Base-by-base conservation (phyloP, 2,113 vertebrate genomes). In the Osmerus eperlanus region DNA sequence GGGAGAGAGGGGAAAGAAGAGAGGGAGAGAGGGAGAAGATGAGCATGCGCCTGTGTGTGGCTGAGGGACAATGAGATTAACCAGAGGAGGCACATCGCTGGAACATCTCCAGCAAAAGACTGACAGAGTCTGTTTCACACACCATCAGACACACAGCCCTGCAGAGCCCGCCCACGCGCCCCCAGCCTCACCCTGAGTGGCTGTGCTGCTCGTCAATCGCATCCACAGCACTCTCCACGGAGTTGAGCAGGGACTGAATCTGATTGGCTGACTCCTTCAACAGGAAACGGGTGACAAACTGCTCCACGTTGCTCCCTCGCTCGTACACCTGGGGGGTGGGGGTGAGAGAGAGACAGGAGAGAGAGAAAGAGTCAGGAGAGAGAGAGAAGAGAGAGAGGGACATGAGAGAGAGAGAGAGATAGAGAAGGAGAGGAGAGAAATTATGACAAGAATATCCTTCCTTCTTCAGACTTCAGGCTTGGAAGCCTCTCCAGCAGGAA, bases 221-320 rank as follows among this genome's bases (percentile, higher is more conserved):
- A 11, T 98, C 97, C 82, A 98, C 96, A 0, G 97, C 97, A 0
- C 97, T 98, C 86, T 99, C 97, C 88, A 98, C 97, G 0, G 97
- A 99, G 89, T 89, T 97, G 72, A 99, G 93, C 76, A 99, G 93
- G 0, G 97, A 98, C 91, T 98, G 96, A 76, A 97, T 96, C 91
- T 99, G 97, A 92, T 90, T 98, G 25, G 97, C 95, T 0, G 96
- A 97, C 87, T 98, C 96, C 90, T 98, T 98, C 90, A 98, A 90
- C 75, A 98, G 92, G 88, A 98, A 99, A 54, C 96, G 96, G 0
- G 97, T 97, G 84, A 98, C 97, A 54, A 99, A 99, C 89, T 97
- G 97, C 84, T 98, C 96, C 92, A 98, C 93, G 0, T 94, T 95
- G 87, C 91, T 96, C 73, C 97, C 96, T 0, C 92, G 92, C 89